phyloP scores from a whole-genome alignment of 2,888 invertebrate genomes.

The Nemoura dubitans region DNA sequence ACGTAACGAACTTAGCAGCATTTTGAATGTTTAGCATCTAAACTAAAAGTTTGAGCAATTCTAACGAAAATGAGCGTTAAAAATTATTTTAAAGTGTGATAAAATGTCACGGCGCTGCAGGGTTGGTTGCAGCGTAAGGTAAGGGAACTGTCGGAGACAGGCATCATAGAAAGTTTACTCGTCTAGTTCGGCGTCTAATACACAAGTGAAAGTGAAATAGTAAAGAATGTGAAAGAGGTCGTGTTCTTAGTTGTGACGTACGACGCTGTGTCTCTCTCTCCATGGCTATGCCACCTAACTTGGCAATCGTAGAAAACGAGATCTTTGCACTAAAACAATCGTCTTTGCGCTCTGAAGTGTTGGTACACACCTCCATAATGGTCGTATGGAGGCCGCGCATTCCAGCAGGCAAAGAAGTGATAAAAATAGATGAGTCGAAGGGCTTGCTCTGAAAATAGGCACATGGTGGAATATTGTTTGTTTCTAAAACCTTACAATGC shows the following conservation, averaged over 20 bases:
- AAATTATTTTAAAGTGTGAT: neutral
- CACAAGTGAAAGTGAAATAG: conserved; percentile 35
- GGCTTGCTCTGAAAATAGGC: neutral
- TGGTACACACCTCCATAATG: neutral
- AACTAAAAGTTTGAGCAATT: neutral
- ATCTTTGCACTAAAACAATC: conserved; percentile 15
- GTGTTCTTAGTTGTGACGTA: conserved; percentile 3
- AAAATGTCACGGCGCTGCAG: conserved; percentile 3
- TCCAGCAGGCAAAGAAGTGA: neutral
- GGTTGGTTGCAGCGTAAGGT: conserved; percentile 2
- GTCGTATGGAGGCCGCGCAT: neutral
- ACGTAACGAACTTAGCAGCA: neutral
- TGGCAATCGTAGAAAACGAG: conserved; percentile 23
- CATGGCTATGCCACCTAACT: neutral
- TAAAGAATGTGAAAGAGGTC: conserved; percentile 36
- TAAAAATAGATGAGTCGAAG: neutral
- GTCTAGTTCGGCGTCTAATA: conserved; percentile 18
- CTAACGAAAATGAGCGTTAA: neutral
- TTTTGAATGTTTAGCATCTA: neutral
- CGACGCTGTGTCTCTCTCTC: neutral
- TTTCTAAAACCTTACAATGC: too few relatives aligned
- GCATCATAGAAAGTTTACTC: conserved; percentile 29
- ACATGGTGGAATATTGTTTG: too few relatives aligned
- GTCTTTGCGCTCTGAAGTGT: neutral
- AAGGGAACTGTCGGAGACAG: neutral